Evolutionary conservation across 2,888 invertebrate species (phyloP), one percentile per base, ranked within the genome.

Genomic region (Drosophila emarginata): DNA sequence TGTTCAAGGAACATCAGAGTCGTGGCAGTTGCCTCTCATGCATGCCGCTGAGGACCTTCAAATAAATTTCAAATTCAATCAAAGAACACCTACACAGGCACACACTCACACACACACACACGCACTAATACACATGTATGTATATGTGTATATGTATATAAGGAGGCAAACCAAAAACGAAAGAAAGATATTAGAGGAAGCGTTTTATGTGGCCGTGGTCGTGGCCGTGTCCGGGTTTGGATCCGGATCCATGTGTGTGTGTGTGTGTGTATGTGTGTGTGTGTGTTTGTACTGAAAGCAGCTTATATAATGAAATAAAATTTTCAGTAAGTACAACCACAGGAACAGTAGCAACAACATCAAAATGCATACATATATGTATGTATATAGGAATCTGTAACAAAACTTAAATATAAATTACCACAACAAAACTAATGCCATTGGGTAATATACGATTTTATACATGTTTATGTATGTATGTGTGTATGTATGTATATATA

Each of bases 231-330:
- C 32, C 32, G 32, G 2, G 23, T 23, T 2, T 23, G 4, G 9
- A 32, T 32, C 9, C 11, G 11, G 21, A 21, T 2, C n/a, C 11
- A 23, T 23, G 23, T 23, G 4, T 12, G 50, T 50, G 21, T 50
- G 50, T 23, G 50, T 50, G 50, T 32, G 21, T 50, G 54, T 23
- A 2, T 12, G 50, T 50, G 21, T 50, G 50, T 23, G 50, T 50
- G 50, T 32, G 21, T 50, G 54, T 36, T 32, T 54, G 7, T 54
- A 36, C 21, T 7, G 59, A 71, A 85, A 79, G 70, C 75, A 28
- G 68, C 64, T 77, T 82, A 66, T 12, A 32, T 64, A 74, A 79
- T 66, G 57, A 68, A 77, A 80, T 60, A 52, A 58, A 72, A 69
- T 65, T 67, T 67, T 54, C 40, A 56, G 59, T 61, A 45, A 21